Evolutionary conservation across 2,888 invertebrate genomes (phyloP), one percentile per base, ranked within the genome.

Genomic region (Agonopterix heracliana): DNA sequence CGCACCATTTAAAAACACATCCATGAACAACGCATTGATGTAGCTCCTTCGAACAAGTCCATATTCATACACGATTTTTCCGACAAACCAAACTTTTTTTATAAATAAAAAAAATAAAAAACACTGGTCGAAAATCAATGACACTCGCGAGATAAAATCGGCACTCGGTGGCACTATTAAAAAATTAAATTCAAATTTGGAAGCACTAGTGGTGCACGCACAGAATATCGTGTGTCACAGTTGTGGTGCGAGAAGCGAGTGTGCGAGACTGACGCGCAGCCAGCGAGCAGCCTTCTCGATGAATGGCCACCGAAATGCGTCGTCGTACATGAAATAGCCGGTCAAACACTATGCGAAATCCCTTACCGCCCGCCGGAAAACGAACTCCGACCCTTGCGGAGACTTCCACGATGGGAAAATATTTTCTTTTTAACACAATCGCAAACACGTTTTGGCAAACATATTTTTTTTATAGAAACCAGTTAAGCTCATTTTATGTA

Each of bases 11-110:
- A 87, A 86, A 82, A 85, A 80, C 81, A 88, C 86, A 88, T 88
- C 88, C 88, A 88, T 88, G 87, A 88, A 88, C 84, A 88, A 83
- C 72, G 82, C 88, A 88, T 85, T 87, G 87, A 87, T 75, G 78
- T 80, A 64, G 79, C 71, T 86, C 81, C 84, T 78, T 75, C 66
- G 70, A 77, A 76, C 82, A 87, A 88, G 88, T 86, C 82, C 88
- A 88, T 88, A 81, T 86, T 86, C 82, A 80, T 81, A 59, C 76
- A 73, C 71, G 59, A 66, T 60, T 64, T 68, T 76, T 69, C 74
- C 70, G 70, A 72, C 66, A 63, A 60, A 60, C 60, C 57, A 71
- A 74, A 69, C 26, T 26, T 26, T 14, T 14, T 55, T 60, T 59
- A 60, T 60, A 63, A 61, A 59, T 3, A 1, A 26, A 5, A 26